phyloP scores from a whole-genome alignment of 2,888 invertebrate genomes.

The Hirtodrosophila confusa region DNA sequence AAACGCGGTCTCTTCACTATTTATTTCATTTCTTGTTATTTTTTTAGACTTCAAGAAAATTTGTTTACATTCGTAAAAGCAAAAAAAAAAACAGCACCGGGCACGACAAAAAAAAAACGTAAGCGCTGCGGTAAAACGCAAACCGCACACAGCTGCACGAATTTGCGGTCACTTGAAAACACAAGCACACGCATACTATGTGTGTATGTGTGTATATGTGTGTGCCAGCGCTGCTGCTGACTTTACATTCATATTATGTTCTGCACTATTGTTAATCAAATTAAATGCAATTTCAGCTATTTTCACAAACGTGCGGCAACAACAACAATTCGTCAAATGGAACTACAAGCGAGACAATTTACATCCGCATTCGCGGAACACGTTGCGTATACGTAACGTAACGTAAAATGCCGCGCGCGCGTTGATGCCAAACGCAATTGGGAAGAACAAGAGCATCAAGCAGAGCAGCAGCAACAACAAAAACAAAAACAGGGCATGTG shows the following conservation, averaged over 20 bases:
- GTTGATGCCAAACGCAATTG: slow-evolving; percentile 52
- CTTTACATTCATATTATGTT: background rate
- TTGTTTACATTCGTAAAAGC: slow-evolving; percentile 52
- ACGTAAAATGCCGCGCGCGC: slow-evolving; percentile 54
- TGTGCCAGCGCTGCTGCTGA: background rate
- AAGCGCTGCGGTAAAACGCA: slow-evolving; percentile 34
- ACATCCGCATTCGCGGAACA: slow-evolving; percentile 45
- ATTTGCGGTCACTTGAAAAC: background rate
- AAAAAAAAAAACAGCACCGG: slow-evolving; percentile 38
- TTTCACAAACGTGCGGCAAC: slow-evolving; percentile 2
- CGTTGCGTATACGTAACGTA: slow-evolving; percentile 48
- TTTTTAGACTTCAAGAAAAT: slow-evolving; percentile 24
- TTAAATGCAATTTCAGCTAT: slow-evolving; percentile 28
- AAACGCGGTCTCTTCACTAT: slow-evolving; percentile 30
- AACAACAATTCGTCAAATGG: background rate
- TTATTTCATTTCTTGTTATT: slow-evolving; percentile 9
- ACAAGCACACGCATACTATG: slow-evolving; percentile 6
- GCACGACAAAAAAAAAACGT: slow-evolving; percentile 18
- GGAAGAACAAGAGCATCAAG: slow-evolving; percentile 15
- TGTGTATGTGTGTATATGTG: background rate
- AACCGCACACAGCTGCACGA: slow-evolving; percentile 3
- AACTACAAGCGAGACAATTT: slow-evolving; percentile 10
- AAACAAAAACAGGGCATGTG: background rate
- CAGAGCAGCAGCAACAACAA: slow-evolving; percentile 3
- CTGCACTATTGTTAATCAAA: slow-evolving; percentile 19